Evolutionary conservation across 2,888 invertebrate species (phyloP).

Genomic region (Rhagonycha lutea): DNA sequence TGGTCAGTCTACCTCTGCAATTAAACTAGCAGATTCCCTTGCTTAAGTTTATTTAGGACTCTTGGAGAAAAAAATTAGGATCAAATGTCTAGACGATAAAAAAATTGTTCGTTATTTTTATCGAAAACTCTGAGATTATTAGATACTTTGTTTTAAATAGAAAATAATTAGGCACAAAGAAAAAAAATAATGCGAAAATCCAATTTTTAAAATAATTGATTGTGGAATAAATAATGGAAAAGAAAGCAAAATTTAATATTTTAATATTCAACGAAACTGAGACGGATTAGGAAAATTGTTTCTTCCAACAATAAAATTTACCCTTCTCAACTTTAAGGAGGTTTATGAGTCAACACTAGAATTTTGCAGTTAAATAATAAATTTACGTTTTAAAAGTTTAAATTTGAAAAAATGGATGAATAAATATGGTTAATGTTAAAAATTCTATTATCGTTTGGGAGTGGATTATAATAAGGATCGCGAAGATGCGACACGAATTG

Average conservation of each 20-base stretch:
- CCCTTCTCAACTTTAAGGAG: not conserved
- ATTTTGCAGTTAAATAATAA: not conserved
- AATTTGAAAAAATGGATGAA: not conserved
- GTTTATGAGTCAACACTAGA: not conserved
- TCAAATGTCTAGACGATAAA: too few species aligned
- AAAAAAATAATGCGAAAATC: not conserved
- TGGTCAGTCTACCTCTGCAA: too few species aligned
- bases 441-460: not conserved
- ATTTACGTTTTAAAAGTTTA: not conserved
- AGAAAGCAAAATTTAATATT: not conserved
- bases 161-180: not conserved
- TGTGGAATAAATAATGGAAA: not conserved
- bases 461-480: not conserved
- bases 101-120: too few species aligned
- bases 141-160: too few species aligned
- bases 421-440: not conserved
- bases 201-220: not conserved
- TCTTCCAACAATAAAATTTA: not conserved
- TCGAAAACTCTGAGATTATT: too few species aligned
- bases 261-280: not conserved
- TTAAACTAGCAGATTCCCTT: too few species aligned
- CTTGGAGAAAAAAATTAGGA: too few species aligned
- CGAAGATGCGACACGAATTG: not conserved
- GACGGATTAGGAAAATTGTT: not conserved
- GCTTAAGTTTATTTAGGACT: too few species aligned